Base-by-base conservation (phyloP, 2,797 vertebrate genomes). In the Sebastes iracundus region DNA sequence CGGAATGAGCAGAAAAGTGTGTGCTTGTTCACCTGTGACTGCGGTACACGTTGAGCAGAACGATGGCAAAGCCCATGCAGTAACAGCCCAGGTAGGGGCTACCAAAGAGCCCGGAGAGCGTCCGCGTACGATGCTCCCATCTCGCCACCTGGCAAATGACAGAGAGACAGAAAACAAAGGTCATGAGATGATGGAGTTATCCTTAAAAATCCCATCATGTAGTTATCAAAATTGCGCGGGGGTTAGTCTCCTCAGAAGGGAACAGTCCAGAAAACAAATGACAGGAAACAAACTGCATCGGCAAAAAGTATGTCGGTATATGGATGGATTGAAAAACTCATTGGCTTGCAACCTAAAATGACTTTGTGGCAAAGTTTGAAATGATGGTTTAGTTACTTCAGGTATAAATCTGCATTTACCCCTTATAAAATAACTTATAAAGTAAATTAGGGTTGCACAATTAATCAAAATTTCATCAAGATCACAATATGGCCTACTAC, bases 61-160 rank as follows among this genome's bases (percentile, higher is more conserved):
- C 77, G 89, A 99, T 97, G 79, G 95, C 56, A 0, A 90, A 32
- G 0, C 95, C 98, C 75, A 99, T 93, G 82, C 85, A 91, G 94
- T 97, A 98, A 84, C 98, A 99, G 81, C 96, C 98, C 73, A 93
- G 6, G 28, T 79, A 89, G 0, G 97, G 96, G 59, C 97, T 96
- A 2, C 96, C 94, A 0, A 97, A 97, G 77, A 96, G 68, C 72
- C 60, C 90, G 76, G 97, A 97, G 79, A 99, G 94, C 0, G 90
- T 86, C 60, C 85, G 94, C 0, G 97, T 99, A 22, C 82, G 95
- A 90, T 99, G 95, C 77, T 95, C 94, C 94, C 94, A 95, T 71
- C 92, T 86, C 1, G 92, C 93, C 66, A 93, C 89, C 94, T 95
- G 85, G 33, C 16, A 5, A 42, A 66, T 1, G 7, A 82, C 52